Base-by-base conservation (phyloP, 1,140 invertebrate genomes). In the Andricus grossulariae region DNA sequence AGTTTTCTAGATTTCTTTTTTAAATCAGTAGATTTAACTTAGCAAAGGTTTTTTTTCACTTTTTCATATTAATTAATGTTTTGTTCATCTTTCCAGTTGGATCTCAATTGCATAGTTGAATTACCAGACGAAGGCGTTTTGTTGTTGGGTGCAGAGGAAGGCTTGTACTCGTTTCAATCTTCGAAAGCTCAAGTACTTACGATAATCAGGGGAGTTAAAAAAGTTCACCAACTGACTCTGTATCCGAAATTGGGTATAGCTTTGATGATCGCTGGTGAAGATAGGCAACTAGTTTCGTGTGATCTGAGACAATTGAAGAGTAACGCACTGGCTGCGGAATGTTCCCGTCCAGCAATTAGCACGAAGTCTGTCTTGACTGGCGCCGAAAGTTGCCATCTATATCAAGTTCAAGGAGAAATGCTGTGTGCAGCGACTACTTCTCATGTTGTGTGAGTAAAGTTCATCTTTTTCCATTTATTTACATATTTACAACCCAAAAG, bases 341-440 rank as follows among this genome's bases (percentile, higher is more conserved):
- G 92, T 82, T 93, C 92, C 13, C 94, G 93, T 82, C 94, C 93
- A 54, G 93, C 93, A 0, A 89, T 95, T n/a, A 93, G 91, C 77
- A 92, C 93, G 0, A 92, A 92, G 11, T 84, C 91, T 16, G 90
- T 95, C 49, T 89, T 92, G 57, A 92, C 86, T 70, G 91, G 92
- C 70, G 85, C 93, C 6, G 91, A 93, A 70, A 92, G 93, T 80
- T 95, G 95, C 78, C 94, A 95, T 80, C 88, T 95, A 18, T 92
- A 95, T 88, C 92, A 93, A 80, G 87, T 90, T 19, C 92, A 92
- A 77, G 89, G 86, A 49, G 89, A 84, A 51, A 91, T 92, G 88
- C 89, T 95, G 74, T 95, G 92, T 84, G 94, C 94, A 4, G 95
- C 95, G 1, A 95, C 94, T 15, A 90, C 92, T 1, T 93, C 94